Conservation (phyloP, 2,113 vertebrate genomes). For the Datnioides undecimradiatus region DNA sequence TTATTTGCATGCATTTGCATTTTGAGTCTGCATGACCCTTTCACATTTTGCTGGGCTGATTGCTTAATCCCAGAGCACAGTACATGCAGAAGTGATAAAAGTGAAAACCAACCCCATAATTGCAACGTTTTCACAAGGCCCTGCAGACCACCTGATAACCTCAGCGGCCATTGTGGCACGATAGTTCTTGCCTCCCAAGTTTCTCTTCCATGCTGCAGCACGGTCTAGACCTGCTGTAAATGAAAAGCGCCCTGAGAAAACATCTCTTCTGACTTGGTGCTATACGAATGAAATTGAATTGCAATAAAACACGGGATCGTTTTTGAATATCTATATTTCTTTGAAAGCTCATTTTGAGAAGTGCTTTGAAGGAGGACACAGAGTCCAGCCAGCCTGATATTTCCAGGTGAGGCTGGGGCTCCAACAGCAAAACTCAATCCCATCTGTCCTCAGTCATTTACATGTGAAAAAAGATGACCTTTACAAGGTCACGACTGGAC, state of each 20-base stretch:
- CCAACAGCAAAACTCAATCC: not conserved
- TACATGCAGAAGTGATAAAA: not conserved
- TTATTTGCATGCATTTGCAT: conserved; percentile 44
- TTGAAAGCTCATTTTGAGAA: not conserved
- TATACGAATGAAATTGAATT: too few species aligned
- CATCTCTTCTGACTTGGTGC: too few species aligned
- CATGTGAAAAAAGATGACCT: not conserved
- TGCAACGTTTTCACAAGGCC: not conserved
- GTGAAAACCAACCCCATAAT: not conserved
- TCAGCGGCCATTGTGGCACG: not conserved
- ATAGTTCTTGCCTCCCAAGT: not conserved
- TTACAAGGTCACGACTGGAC: not conserved
- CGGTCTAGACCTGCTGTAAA: too few species aligned
- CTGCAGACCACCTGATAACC: not conserved
- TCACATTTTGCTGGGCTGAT: conserved; percentile 1
- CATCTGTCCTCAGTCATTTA: not conserved
- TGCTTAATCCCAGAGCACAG: not conserved
- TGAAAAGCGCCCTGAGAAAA: too few species aligned
- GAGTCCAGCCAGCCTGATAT: not conserved
- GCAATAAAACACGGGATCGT: not conserved
- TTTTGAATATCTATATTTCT: not conserved
- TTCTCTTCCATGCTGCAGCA: too few species aligned
- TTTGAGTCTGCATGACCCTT: conserved; percentile 14
- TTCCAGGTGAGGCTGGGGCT: not conserved
- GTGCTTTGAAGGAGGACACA: not conserved